Base-by-base conservation (phyloP, 2,888 invertebrate genomes). In the Oasisia sp. region DNA sequence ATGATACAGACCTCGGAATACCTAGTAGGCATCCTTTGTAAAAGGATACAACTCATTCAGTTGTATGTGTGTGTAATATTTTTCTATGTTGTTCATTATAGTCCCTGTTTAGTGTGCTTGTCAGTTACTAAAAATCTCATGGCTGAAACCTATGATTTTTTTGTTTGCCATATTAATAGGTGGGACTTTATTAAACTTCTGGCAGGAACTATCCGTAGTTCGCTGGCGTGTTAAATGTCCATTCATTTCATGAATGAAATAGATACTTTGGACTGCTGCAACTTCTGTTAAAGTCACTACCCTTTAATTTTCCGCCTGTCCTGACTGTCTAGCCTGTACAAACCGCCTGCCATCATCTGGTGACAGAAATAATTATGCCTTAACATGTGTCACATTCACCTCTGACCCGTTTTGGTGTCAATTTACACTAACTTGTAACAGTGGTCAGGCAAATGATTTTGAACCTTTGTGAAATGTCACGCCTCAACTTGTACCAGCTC, bases 321-420 rank as follows among this genome's bases (percentile, higher is more conserved):
- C 74, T 74, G 74, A 74, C 74, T 19, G 74, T 74, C 74, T 19
- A 27, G 27, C 74, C 74, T 74, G 19, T 19, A 74, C 27, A 74
- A 2, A 74, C 19, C 74, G 74, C 27, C 74, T 74, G 74, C 27
- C 74, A 27, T 74, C 74, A 74, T 74, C 74, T 74, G 74, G 74
- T 74, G 74, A 74, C 74, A 74, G 74, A 74, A 74, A 74, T 74
- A 74, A 74, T 74, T 74, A 74, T 19, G 74, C 74, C 74, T 74
- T 74, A 19, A 74, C 74, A 74, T 74, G 74, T 74, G 74, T 27
- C n/a, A 74, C 27, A 19, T 74, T 27, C 74, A 74, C 74, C 74
- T 74, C 27, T 74, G 74, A 74, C 74, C 74, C n/a, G 27, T 0
- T 14, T 74, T n/a, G 74, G 74, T 74, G 74, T 74, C 74, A 74